Base-by-base conservation (phyloP, 2,888 invertebrate genomes). In the Escarpia spicata region DNA sequence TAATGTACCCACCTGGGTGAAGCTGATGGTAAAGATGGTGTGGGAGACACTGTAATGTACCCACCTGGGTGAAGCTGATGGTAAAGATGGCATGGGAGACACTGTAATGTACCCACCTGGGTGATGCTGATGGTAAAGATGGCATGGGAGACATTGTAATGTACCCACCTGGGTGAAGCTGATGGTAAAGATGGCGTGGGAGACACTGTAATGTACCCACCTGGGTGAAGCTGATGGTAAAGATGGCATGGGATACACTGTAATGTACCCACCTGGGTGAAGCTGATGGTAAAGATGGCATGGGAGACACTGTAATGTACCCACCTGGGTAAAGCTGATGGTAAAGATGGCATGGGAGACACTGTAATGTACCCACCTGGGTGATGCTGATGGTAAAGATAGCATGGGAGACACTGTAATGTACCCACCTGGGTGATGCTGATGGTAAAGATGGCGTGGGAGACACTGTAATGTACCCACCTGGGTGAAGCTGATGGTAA, bases 321-420 rank as follows among this genome's bases (percentile, higher is more conserved):
- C 37, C 37, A 37, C 37, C 37, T 37, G 44, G 31, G 96, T 96
- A 93, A 96, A 96, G 19, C 95, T 94, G 43, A 97, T 97, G 93
- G 97, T 97, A 95, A 97, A 96, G 92, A 97, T 97, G 60, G 97
- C 98, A 93, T 97, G 97, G 96, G 94, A 97, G 96, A n/a, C n/a
- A n/a, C n/a, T 37, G 37, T 37, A 1, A 37, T 37, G 37, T 37
- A n/a, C n/a, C 37, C 37, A 0, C 37, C 37, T 0, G 37, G 37
- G 37, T 37, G 37, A 37, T 0, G 37, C 37, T 37, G 37, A 37
- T 37, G 37, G 37, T 37, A 37, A 37, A 37, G 37, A 37, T 37
- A 1, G 37, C 37, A 1, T 37, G 37, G 37, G 37, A 37, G 10
- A 43, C 90, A 97, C 8, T 9, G 90, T 44, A 44, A 91, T 10